phyloP scores from a whole-genome alignment of 1,140 invertebrate species.

The Marisa cornuarietis region DNA sequence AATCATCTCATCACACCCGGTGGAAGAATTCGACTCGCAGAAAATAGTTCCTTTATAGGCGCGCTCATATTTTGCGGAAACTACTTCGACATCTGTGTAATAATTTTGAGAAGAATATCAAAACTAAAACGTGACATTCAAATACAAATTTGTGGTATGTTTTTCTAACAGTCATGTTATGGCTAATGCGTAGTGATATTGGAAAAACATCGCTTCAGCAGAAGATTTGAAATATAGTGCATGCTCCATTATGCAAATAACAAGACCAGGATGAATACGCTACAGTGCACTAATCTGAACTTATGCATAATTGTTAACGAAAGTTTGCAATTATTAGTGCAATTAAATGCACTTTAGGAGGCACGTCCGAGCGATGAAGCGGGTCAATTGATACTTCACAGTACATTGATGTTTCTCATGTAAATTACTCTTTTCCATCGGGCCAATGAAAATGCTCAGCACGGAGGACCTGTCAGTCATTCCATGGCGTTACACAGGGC shows the following conservation, averaged over 20 bases:
- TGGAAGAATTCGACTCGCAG: conserved; percentile 18
- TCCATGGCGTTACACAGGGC: background rate
- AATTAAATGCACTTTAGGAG: background rate
- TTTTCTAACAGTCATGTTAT: background rate
- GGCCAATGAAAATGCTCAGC: conserved; percentile 36
- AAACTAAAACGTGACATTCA: background rate
- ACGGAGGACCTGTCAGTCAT: conserved; percentile 36
- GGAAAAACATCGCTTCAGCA: conserved; percentile 23
- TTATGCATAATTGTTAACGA: background rate
- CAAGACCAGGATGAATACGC: conserved; percentile 2
- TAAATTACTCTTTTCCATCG: conserved; percentile 37
- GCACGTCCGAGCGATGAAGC: background rate
- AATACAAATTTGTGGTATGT: background rate
- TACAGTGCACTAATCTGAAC: background rate
- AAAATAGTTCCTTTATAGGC: conserved; percentile 4
- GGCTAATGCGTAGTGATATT: conserved; percentile 23
- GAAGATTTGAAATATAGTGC: conserved; percentile 33
- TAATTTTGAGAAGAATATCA: background rate
- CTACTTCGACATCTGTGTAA: no score
- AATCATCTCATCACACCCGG: conserved; percentile 35
- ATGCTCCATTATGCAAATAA: conserved; percentile 30
- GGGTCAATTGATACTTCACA: conserved; percentile 22
- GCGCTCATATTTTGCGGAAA: no score
- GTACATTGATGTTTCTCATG: conserved; percentile 49
- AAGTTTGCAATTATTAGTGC: background rate